Conservation (phyloP, 2,113 vertebrate genomes). For the Willisornis vidua region DNA sequence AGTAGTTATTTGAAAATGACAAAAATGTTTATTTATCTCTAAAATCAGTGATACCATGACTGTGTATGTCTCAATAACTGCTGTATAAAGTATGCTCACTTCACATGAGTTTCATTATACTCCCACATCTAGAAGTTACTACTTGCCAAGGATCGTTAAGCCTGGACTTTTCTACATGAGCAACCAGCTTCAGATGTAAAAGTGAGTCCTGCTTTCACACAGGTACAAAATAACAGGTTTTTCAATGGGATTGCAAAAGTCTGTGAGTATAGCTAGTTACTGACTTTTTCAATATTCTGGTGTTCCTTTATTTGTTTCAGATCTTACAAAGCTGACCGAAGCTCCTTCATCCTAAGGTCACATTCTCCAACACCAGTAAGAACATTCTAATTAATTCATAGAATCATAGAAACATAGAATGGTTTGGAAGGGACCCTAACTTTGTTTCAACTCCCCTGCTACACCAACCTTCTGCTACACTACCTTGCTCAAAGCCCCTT, state of each 20-base stretch:
- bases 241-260: neutral
- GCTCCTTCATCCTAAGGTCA: neutral
- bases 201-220: fast-evolving
- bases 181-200: neutral
- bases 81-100: neutral
- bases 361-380: neutral
- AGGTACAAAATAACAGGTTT: neutral
- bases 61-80: neutral
- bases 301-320: neutral
- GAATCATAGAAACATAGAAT: neutral
- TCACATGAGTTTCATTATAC: neutral
- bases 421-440: neutral
- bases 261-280: neutral
- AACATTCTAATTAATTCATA: neutral
- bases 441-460: neutral
- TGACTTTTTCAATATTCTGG: neutral
- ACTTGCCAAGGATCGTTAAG: neutral
- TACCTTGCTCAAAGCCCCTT: neutral
- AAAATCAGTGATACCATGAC: neutral
- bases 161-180: neutral
- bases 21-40: neutral
- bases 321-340: neutral
- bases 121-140: neutral
- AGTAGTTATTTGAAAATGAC: neutral
- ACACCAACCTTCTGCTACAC: neutral